A percentile compares a stretch with the other conserved stretches of the same genome.
Evolutionary conservation across 2,888 invertebrate species (phyloP).

Genomic region (Nomada lathburiana): DNA sequence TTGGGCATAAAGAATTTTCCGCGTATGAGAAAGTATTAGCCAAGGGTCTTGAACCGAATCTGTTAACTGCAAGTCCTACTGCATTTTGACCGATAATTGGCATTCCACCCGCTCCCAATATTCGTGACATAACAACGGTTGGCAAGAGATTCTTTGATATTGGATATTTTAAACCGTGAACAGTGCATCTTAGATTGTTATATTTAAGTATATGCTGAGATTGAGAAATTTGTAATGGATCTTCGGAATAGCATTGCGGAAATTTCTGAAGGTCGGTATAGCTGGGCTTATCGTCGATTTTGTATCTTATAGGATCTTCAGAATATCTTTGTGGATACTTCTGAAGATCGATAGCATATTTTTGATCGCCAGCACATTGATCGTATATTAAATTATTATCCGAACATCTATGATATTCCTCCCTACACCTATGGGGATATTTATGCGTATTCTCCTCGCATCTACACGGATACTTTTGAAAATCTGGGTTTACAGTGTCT

Average conservation of each 20-base stretch:
- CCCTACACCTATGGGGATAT: slow-evolving; percentile 82
- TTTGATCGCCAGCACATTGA: slow-evolving; percentile 73
- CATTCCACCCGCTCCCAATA: slow-evolving; percentile 78
- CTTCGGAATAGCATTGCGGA: slow-evolving; percentile 80
- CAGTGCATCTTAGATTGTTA: slow-evolving; percentile 78
- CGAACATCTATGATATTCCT: slow-evolving; percentile 82
- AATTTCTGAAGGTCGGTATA: slow-evolving; percentile 79
- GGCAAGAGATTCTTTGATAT: slow-evolving; percentile 77
- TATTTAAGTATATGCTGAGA: slow-evolving; percentile 77
- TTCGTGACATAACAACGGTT: slow-evolving; percentile 66
- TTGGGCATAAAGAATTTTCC: slow-evolving; percentile 76
- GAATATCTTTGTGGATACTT: slow-evolving; percentile 79
- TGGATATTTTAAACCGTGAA: slow-evolving; percentile 78
- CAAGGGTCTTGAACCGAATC: slow-evolving; percentile 78
- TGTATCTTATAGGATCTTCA: slow-evolving; percentile 75
- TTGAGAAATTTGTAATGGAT: slow-evolving; percentile 74
- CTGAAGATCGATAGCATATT: slow-evolving; percentile 76
- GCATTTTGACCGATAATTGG: slow-evolving; percentile 81
- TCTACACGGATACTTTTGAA: slow-evolving; percentile 79
- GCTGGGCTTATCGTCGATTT: slow-evolving; percentile 69
- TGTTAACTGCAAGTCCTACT: slow-evolving; percentile 81
- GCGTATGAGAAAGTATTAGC: slow-evolving; percentile 71
- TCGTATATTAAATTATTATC: slow-evolving; percentile 80
- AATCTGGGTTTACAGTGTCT: slow-evolving; percentile 67
- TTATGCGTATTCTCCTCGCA: slow-evolving; percentile 81